A percentile compares a stretch with the other conserved stretches of the same genome.
Evolutionary conservation across 2,797 vertebrate species (phyloP).

Genomic region (Phrynocephalus forsythii): DNA sequence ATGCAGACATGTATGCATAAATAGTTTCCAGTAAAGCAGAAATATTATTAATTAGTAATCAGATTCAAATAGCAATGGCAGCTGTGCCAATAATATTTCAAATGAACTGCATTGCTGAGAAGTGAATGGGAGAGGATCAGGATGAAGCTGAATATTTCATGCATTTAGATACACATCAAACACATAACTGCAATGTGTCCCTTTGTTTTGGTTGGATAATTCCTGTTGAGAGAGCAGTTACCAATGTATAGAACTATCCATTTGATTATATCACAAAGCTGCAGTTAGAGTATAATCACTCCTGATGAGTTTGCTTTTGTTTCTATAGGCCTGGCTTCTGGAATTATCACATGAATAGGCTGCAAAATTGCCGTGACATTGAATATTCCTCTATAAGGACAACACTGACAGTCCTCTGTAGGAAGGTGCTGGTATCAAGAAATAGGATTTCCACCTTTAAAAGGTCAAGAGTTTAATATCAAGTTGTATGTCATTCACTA

Average conservation of each 20-base stretch:
- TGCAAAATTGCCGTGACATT: constrained; percentile 14
- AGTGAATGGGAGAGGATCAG: not conserved
- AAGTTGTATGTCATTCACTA: constrained; percentile 46
- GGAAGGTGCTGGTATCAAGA: constrained; percentile 31
- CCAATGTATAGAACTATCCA: not conserved
- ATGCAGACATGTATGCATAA: not conserved
- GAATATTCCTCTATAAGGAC: constrained; percentile 16
- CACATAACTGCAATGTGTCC: not conserved
- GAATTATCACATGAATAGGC: constrained; percentile 26
- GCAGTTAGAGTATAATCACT: constrained; percentile 20
- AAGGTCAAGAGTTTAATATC: constrained; percentile 34
- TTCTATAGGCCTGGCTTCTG: constrained; percentile 12
- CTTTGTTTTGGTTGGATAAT: constrained; percentile 45
- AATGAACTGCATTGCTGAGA: not conserved
- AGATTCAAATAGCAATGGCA: not conserved
- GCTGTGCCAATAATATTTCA: not conserved
- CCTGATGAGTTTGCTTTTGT: not conserved
- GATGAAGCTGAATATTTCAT: constrained; percentile 13
- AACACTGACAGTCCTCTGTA: not conserved
- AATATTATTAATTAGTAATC: constrained; percentile 38
- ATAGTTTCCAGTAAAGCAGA: constrained; percentile 11
- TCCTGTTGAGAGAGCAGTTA: constrained; percentile 36
- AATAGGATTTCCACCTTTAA: not conserved
- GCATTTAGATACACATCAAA: constrained; percentile 14
- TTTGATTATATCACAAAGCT: constrained; percentile 34